These are phyloP conservation scores for Lordiphosa fenestrarum DNA, from an alignment of 2,888 invertebrate genomes.

Conservation along the genomic window DNA sequence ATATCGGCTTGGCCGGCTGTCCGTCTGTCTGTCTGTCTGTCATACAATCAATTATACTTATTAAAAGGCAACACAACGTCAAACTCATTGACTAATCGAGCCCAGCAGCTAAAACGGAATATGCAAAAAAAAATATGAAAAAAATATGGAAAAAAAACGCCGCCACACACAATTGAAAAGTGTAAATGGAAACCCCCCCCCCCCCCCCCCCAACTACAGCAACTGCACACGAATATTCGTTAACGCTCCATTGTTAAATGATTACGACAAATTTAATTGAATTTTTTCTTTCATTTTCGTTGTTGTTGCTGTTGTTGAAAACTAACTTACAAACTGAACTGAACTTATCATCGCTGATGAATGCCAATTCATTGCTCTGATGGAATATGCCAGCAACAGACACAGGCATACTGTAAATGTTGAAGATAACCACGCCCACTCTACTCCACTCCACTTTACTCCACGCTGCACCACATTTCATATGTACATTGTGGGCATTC, in stretches of 20 bases:
- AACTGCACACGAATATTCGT: slow-evolving; percentile 38
- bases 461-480: neutral
- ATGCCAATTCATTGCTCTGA: slow-evolving; percentile 13
- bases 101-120: slow-evolving; percentile 29
- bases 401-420: neutral
- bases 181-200: slow-evolving; percentile 47
- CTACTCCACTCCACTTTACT: neutral
- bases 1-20: too few species aligned
- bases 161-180: slow-evolving; percentile 28
- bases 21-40: slow-evolving; percentile 21
- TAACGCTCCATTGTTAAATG: slow-evolving; percentile 59
- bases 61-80: slow-evolving; percentile 24
- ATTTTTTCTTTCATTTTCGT: slow-evolving; percentile 23
- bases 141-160: too few species aligned
- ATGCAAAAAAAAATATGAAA: slow-evolving; percentile 3
- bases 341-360: slow-evolving; percentile 10
- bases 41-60: slow-evolving; percentile 24
- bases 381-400: slow-evolving; percentile 13
- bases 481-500: neutral
- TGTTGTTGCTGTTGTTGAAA: neutral
- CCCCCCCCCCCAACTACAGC: slow-evolving; percentile 3
- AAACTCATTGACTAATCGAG: slow-evolving; percentile 53
- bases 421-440: slow-evolving; percentile 8
- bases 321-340: slow-evolving; percentile 1
- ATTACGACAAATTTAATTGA: slow-evolving; percentile 65